A percentile compares a stretch with the other conserved stretches of the same genome.
Conservation (phyloP, 1,140 invertebrate species). For the Panulirus ornatus region DNA sequence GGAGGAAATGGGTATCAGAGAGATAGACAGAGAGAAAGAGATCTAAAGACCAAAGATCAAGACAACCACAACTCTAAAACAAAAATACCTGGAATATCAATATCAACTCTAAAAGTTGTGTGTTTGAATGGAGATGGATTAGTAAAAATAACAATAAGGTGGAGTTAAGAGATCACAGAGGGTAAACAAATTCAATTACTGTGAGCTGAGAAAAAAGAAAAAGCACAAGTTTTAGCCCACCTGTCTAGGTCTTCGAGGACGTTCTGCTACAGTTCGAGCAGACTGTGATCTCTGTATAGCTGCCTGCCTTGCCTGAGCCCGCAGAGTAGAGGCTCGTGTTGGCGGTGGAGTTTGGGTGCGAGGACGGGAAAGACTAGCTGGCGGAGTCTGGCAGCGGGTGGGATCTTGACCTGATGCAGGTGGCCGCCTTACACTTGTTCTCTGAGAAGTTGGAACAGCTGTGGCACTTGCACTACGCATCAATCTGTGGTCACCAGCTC, state of each 20-base stretch:
- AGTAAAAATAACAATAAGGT: no score
- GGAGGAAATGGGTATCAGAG: no score
- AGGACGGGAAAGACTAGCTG: constrained; percentile 42
- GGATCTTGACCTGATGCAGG: constrained; percentile 31
- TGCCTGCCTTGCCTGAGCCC: constrained; percentile 67
- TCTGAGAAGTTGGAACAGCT: constrained; percentile 60
- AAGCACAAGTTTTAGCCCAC: background rate
- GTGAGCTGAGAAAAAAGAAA: no score
- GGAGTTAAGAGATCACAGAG: no score
- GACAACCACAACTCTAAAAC: no score
- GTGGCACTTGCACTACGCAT: constrained; percentile 73
- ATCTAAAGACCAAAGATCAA: no score
- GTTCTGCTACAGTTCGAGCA: constrained; percentile 64
- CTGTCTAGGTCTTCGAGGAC: constrained; percentile 37
- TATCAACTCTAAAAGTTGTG: no score
- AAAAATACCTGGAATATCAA: no score
- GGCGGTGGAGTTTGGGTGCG: constrained; percentile 68
- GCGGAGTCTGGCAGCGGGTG: constrained; percentile 56
- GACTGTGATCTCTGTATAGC: constrained; percentile 72
- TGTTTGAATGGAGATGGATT: no score
- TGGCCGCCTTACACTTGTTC: constrained; percentile 1
- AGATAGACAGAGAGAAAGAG: no score
- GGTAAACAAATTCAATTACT: no score
- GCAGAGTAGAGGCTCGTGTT: constrained; percentile 68
- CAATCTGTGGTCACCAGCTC: constrained; percentile 56